These are phyloP conservation scores for Rhincodon typus DNA, from an alignment of 2,797 vertebrate genomes.

Conservation along the genomic window DNA sequence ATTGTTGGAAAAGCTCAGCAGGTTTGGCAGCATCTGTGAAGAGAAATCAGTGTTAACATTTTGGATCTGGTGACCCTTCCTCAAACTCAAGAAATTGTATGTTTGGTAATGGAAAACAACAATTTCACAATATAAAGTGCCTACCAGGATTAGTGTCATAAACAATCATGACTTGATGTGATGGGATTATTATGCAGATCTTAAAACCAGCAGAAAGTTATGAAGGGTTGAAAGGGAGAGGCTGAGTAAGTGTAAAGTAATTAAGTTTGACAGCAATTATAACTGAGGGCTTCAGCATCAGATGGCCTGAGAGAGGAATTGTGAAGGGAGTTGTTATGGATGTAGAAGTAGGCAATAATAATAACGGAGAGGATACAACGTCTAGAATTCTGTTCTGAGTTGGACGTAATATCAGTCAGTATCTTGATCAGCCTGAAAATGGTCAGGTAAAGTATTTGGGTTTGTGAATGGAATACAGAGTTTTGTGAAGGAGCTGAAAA, in stretches of 20 bases:
- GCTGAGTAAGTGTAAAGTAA: background rate
- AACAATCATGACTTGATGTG: background rate
- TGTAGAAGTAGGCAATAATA: background rate
- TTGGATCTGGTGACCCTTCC: too few species aligned
- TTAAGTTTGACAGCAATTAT: background rate
- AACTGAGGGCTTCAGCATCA: background rate
- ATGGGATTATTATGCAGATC: background rate
- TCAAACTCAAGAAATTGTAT: too few species aligned
- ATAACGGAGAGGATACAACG: background rate
- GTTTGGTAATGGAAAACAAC: background rate
- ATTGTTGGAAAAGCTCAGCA: too few species aligned
- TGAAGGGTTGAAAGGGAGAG: background rate
- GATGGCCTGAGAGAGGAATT: background rate
- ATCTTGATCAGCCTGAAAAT: background rate
- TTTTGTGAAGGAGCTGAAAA: background rate
- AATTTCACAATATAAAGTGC: background rate
- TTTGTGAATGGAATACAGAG: too few species aligned
- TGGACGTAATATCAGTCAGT: background rate
- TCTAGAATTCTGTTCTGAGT: background rate
- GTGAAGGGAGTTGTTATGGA: background rate
- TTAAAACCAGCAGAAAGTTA: background rate
- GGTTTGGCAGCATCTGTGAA: too few species aligned
- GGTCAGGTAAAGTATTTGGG: background rate
- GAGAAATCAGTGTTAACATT: too few species aligned
- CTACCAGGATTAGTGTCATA: background rate